A percentile compares a stretch with the other conserved stretches of the same genome.
Conservation (phyloP, 2,797 vertebrate genomes). For the Todus mexicanus region DNA sequence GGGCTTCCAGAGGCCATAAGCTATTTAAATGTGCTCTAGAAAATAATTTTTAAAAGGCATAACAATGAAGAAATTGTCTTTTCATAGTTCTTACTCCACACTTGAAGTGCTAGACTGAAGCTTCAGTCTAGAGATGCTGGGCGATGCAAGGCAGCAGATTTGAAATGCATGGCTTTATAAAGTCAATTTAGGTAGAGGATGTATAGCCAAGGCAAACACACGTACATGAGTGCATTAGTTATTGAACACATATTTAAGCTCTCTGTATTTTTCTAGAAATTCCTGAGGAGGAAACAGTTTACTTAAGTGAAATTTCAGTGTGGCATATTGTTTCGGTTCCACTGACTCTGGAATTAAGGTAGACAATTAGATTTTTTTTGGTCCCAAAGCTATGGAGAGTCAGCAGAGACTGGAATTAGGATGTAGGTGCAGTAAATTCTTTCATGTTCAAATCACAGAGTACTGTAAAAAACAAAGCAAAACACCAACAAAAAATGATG, state of each 20-base stretch:
- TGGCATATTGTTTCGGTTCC: not conserved
- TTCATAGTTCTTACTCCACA: not conserved
- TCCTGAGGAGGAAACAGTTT: not conserved
- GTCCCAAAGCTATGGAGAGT: not conserved
- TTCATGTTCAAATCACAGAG: not conserved
- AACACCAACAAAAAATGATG: not conserved
- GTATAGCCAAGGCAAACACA: not conserved
- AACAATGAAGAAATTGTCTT: not conserved
- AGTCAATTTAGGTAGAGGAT: not conserved
- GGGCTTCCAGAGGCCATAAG: constrained; percentile 69
- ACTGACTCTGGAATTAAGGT: not conserved
- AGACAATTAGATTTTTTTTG: not conserved
- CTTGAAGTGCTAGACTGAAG: not conserved
- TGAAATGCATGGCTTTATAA: not conserved
- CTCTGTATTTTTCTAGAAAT: not conserved
- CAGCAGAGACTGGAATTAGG: not conserved
- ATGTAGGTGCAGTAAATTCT: not conserved
- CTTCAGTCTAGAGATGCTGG: not conserved
- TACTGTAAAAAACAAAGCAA: not conserved
- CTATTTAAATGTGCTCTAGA: not conserved
- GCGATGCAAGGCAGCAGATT: not conserved
- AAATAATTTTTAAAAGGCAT: not conserved
- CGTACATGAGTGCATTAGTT: not conserved
- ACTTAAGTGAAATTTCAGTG: not conserved
- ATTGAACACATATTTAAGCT: not conserved